Evolutionary conservation across 2,888 invertebrate genomes (phyloP).

Genomic region (Leptinotarsa peninsularis): DNA sequence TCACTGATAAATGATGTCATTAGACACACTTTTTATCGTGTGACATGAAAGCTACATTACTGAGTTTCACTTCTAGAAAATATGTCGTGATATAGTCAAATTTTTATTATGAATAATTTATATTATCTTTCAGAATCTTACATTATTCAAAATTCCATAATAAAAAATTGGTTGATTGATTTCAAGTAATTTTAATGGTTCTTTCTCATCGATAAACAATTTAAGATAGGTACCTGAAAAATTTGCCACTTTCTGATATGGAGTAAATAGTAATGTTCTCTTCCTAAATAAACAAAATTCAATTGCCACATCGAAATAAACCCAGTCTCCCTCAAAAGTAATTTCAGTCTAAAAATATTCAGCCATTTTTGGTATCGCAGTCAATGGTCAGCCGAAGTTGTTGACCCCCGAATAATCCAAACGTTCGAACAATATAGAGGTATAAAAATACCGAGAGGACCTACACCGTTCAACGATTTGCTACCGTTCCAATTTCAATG

Average conservation of each 20-base stretch:
- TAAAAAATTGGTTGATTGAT: too few species aligned
- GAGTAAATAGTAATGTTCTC: too few species aligned
- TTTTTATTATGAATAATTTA: too few species aligned
- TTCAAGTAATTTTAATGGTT: too few species aligned
- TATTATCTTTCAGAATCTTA: too few species aligned
- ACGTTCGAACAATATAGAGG: conserved; percentile 25
- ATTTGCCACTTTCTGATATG: too few species aligned
- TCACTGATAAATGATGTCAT: neutral
- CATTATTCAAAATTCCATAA: too few species aligned
- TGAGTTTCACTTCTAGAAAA: too few species aligned
- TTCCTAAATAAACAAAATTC: neutral
- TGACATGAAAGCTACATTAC: neutral
- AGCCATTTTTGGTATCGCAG: conserved; percentile 18
- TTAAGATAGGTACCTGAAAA: too few species aligned
- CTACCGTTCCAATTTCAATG: conserved; percentile 58
- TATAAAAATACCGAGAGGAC: conserved; percentile 40
- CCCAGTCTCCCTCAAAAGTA: neutral
- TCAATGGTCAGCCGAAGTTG: conserved; percentile 41
- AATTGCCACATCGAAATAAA: neutral
- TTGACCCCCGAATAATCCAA: conserved; percentile 40
- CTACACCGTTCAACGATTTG: conserved; percentile 33
- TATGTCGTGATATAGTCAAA: too few species aligned
- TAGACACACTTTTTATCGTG: neutral
- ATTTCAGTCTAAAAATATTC: neutral
- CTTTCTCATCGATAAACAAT: too few species aligned